phyloP scores from a whole-genome alignment of 2,797 vertebrate species.

The Aselliscus stoliczkanus region DNA sequence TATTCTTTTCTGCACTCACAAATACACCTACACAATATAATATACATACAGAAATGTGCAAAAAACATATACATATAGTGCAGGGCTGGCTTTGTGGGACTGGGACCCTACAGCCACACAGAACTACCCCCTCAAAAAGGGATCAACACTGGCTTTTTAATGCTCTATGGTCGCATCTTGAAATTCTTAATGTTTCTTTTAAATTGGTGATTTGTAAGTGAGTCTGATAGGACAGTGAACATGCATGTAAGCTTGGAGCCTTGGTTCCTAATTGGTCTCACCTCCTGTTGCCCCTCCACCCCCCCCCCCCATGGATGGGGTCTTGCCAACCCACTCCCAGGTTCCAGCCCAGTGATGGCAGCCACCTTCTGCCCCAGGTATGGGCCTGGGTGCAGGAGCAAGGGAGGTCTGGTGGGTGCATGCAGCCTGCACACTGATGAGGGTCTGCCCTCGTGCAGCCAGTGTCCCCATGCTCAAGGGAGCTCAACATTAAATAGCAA shows the following conservation, averaged over 20 bases:
- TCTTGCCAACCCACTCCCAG: background rate
- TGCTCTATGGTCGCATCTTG: background rate
- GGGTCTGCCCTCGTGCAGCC: background rate
- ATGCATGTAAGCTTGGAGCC: background rate
- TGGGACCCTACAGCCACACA: background rate
- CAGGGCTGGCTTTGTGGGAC: background rate
- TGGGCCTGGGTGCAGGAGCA: background rate
- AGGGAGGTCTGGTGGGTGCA: background rate
- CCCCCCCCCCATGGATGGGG: too few relatives aligned
- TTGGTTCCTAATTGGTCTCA: background rate
- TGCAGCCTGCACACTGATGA: too few relatives aligned
- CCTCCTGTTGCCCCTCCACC: too few relatives aligned
- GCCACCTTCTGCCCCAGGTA: background rate
- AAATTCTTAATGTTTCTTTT: background rate
- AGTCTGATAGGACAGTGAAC: background rate
- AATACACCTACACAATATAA: background rate
- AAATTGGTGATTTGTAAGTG: background rate
- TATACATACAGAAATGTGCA: background rate
- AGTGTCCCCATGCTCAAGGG: background rate
- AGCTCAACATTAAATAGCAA: background rate
- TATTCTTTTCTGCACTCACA: background rate
- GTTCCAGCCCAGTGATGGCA: background rate
- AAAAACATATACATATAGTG: background rate
- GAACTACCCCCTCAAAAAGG: background rate
- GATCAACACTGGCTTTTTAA: background rate